These are phyloP conservation scores for Azemiops feae DNA, from an alignment of 2,113 vertebrate species.

Conservation along the genomic window DNA sequence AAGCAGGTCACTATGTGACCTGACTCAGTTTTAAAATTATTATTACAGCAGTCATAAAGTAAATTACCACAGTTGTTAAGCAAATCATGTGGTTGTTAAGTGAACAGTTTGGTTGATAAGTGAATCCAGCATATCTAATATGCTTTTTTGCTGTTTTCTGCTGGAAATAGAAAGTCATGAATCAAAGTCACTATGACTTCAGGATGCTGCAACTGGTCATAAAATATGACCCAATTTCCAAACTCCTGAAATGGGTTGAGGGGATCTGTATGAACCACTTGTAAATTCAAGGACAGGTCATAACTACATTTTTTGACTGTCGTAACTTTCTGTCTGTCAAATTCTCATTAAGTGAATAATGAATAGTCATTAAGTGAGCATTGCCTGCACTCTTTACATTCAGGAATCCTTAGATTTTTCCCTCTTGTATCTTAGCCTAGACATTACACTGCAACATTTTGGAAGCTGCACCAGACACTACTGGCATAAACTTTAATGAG, in stretches of 20 bases:
- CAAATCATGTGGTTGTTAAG: too few species aligned
- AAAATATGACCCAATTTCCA: neutral
- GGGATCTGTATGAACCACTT: neutral
- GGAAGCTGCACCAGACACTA: rapidly evolving
- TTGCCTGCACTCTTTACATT: neutral
- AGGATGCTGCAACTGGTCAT: neutral
- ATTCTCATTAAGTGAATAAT: too few species aligned
- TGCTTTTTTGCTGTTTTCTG: neutral
- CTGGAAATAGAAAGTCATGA: neutral
- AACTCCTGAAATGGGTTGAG: neutral
- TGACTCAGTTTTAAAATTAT: too few species aligned
- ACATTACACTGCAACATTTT: neutral
- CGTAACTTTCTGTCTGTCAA: neutral
- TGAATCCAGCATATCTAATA: too few species aligned
- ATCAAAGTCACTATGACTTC: neutral
- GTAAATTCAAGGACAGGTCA: neutral
- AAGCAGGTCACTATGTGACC: neutral
- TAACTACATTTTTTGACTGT: neutral
- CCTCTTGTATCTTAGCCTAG: neutral
- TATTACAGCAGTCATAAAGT: too few species aligned
- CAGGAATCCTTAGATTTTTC: neutral
- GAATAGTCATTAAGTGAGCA: neutral
- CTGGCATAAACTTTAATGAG: neutral
- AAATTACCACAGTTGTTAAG: too few species aligned
- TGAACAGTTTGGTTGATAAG: too few species aligned